phyloP scores from a whole-genome alignment of 2,113 vertebrate species.

The Alectura lathami region DNA sequence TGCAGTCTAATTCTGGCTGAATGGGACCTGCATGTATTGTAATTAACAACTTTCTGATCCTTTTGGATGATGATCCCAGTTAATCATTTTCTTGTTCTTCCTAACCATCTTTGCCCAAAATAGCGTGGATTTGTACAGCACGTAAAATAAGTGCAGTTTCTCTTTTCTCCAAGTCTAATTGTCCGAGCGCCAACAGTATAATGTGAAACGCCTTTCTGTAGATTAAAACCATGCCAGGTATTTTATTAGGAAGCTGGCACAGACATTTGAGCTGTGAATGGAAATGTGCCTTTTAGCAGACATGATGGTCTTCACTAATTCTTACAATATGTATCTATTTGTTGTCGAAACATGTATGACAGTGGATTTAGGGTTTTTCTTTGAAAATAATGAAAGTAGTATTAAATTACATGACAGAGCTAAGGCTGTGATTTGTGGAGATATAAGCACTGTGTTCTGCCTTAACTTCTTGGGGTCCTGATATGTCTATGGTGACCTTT shows the following conservation, averaged over 20 bases:
- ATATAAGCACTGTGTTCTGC: not conserved
- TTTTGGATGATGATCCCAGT: not conserved
- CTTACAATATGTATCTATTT: fast-evolving
- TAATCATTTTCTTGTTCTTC: not conserved
- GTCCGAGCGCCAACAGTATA: not conserved
- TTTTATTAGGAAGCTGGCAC: not conserved
- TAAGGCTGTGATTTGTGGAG: not conserved
- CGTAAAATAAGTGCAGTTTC: not conserved
- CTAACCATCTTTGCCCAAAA: not conserved
- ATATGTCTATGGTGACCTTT: not conserved
- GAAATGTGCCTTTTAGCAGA: not conserved
- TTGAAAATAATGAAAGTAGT: not conserved
- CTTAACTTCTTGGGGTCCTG: not conserved
- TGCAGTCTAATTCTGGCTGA: not conserved
- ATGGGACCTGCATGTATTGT: not conserved
- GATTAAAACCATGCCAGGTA: not conserved
- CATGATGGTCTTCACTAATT: not conserved
- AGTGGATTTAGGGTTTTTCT: not conserved
- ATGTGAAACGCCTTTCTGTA: not conserved
- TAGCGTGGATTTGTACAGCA: not conserved
- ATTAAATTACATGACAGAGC: not conserved
- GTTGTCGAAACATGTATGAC: not conserved
- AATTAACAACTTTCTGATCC: not conserved
- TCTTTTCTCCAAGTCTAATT: not conserved
- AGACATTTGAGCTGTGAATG: not conserved